Base-by-base conservation (phyloP, 2,888 invertebrate genomes). In the Melinopterus prodromus region DNA sequence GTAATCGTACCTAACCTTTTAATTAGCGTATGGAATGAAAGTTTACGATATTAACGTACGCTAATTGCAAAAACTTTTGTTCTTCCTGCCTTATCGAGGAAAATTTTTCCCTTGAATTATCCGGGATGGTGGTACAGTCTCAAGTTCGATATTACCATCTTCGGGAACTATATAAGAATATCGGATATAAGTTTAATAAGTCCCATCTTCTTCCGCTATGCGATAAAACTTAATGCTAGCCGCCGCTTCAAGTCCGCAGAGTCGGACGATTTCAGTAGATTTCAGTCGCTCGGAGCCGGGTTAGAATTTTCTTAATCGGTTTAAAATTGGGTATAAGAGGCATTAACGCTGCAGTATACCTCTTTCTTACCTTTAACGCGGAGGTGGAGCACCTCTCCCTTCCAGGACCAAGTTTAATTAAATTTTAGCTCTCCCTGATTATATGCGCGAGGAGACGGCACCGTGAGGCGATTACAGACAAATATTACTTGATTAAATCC, bases 231-330 rank as follows among this genome's bases (percentile, higher is more conserved):
- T 83, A 83, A 82, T 83, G 82, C 81, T 79, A 79, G 82, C 81
- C 82, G 78, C 81, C 77, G 83, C 83, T 53, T 53, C 74, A 12
- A 74, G 36, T 74, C 35, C 74, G 36, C 36, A 37, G 37, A 35
- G 35, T 36, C 26, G 35, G 74, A 74, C 74, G 74, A 74, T 74
- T 74, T 35, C 53, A 53, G 53, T 53, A 53, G 82, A 83, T 85
- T 85, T 84, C 85, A 85, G 84, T 84, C 85, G 85, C 84, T 85
- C 84, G 84, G 86, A 37, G 36, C 86, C 84, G 82, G 86, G 85
- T 85, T 86, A 86, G 86, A 87, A 88, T 88, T 86, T 88, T 87
- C 88, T 87, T 88, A 88, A 88, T 88, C 88, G 88, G 87, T 88
- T 88, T 88, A 88, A 88, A 88, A 88, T 88, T 87, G 86, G 86